Base-by-base conservation (phyloP, 2,888 invertebrate genomes). In the Camponotus fellah region DNA sequence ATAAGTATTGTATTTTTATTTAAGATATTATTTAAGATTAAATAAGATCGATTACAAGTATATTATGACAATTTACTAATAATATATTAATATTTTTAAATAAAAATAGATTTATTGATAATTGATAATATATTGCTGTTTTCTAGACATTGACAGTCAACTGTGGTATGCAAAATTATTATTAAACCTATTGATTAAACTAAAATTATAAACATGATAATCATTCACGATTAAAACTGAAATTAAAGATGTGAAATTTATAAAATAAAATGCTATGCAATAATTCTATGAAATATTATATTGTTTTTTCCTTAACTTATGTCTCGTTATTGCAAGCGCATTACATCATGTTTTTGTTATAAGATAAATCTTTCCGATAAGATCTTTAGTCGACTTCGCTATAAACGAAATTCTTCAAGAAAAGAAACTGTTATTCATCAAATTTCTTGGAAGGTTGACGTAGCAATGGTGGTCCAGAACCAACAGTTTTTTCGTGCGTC, bases 371-470 rank as follows among this genome's bases (percentile, higher is more conserved):
- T 79, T 58, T 34, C n/a, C 12, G 66, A 53, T 26, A 37, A 76
- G n/a, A 9, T 17, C 37, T 34, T 56, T 14, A 6, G 21, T 43
- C 60, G 34, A 46, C n/a, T 14, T 46, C 40, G 26, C 40, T 66
- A 40, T 26, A 74, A 58, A 66, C 43, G 14, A 71, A 60, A 58
- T 21, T 53, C 69, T 87, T 87, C 76, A 58, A n/a, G 53, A 85
- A 82, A 87, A 34, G 56, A 40, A 49, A 8, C 49, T 62, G 56
- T 21, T 32, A 60, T 21, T 43, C 34, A 32, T 72, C 34, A 12
- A 62, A 53, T 17, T 88, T 88, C 87, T 40, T 9, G 60, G 77
- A 88, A 88, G 21, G 34, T 66, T 26, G 37, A 26, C 69, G 69
- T n/a, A 60, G 17, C 10, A 17, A 43, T 37, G 49, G 3, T 66